Conservation (phyloP, 2,113 vertebrate species). For the Nettapus auritus region DNA sequence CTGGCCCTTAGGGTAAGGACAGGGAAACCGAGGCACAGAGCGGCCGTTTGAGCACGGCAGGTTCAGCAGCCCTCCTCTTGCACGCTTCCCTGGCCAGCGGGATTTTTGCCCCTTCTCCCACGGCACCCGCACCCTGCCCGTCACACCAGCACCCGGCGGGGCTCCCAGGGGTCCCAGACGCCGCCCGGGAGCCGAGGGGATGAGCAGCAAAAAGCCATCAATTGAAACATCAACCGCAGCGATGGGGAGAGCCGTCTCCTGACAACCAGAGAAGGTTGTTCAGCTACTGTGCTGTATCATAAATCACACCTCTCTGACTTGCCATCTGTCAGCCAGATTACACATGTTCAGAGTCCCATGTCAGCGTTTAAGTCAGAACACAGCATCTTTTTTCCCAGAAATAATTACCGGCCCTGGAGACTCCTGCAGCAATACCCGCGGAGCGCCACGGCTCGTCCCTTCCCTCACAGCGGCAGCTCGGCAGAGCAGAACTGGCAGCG, state of each 20-base stretch:
- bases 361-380: conserved; percentile 19
- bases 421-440: background rate
- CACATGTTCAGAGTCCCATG: conserved; percentile 45
- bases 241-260: conserved; percentile 23
- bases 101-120: background rate
- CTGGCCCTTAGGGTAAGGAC: background rate
- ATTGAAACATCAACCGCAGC: background rate
- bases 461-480: background rate
- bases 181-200: background rate
- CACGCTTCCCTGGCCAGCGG: background rate
- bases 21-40: background rate
- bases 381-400: conserved; percentile 45
- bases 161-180: background rate
- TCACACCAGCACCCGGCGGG: fast-evolving
- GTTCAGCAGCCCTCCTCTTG: background rate
- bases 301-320: conserved; percentile 61
- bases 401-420: background rate
- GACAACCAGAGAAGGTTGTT: conserved; percentile 58
- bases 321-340: conserved; percentile 65
- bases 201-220: background rate
- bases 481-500: background rate
- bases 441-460: background rate
- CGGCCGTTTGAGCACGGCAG: fast-evolving
- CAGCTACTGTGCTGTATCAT: conserved; percentile 57
- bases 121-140: background rate